Evolutionary conservation across 2,797 vertebrate species (phyloP), one percentile per base, ranked within the genome.

Genomic region (Tamandua tetradactyla): DNA sequence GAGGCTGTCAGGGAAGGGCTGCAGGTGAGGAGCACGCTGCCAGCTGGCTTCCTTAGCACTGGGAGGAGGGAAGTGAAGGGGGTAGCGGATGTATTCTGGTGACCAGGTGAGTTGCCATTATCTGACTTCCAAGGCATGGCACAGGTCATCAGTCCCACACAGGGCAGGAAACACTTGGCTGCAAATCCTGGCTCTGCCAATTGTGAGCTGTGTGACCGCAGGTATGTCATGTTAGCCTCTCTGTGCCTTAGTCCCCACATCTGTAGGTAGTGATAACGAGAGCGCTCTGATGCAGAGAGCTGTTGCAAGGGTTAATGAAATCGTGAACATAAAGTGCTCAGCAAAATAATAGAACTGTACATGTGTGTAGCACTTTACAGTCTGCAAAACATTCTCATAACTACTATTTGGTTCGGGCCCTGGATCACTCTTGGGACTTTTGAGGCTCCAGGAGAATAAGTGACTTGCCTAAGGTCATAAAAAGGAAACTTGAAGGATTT

Each of bases 1-100:
- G 99, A 99, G 98, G 99, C 99, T 0, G 99, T 99, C 49, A 98
- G 99, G 95, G 99, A 99, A 98, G 99, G 99, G 57, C 98, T 99
- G 32, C 99, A 99, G 99, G 99, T 99, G 97, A 98, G 98, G 44
- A 42, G 13, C 25, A n/a, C 64, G 3, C 66, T 5, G 7, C 44
- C 44, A 1, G 0, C 32, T 27, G 62, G 15, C 47, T 92, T 74
- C 87, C 75, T 71, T 10, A 11, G 5, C 20, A 47, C 3, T 3
- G 20, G 9, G 20, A 23, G 30, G 18, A 1, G 22, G 47, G 3
- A 47, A 13, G 47, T 13, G n/a, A n/a, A 15, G 18, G 55, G 20
- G 5, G 20, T 22, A 17, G 13, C 6, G 18, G 55, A 18, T 55
- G 17, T 15, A 55, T 85, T 57, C 23, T 59, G 4, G 40, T 37